Conservation (phyloP, 2,113 vertebrate genomes). For the Ochotona princeps region DNA sequence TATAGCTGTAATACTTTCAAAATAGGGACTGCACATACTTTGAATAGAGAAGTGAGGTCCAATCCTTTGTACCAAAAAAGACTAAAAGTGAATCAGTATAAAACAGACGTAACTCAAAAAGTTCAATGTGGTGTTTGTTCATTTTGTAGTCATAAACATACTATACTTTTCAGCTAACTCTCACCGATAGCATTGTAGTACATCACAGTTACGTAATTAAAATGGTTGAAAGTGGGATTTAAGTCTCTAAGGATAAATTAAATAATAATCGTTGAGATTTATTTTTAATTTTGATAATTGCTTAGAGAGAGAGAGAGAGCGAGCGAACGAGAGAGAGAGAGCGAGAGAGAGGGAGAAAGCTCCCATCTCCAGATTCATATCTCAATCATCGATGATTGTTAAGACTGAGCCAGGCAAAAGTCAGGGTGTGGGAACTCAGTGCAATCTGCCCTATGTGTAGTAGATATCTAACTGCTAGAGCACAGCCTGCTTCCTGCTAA, state of each 20-base stretch:
- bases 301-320: too few relatives aligned
- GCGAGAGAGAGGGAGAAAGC: too few relatives aligned
- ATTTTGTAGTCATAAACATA: neutral
- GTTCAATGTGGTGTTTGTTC: neutral
- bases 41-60: neutral
- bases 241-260: neutral
- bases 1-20: neutral
- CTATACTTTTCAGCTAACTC: neutral
- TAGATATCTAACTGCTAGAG: too few relatives aligned
- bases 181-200: neutral
- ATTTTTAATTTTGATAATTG: too few relatives aligned
- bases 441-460: too few relatives aligned
- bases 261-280: neutral
- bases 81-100: neutral
- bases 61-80: neutral
- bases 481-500: too few relatives aligned
- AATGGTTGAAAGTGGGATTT: neutral
- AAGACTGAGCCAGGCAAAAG: too few relatives aligned
- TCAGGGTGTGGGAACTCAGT: too few relatives aligned
- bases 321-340: too few relatives aligned
- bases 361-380: too few relatives aligned
- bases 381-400: too few relatives aligned
- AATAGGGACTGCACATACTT: neutral
- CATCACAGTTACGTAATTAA: neutral
- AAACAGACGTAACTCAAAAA: neutral